These are phyloP conservation scores for Eucidaris tribuloides DNA, from an alignment of 35 echinoderm and acorn worm species.

Conservation along the genomic window DNA sequence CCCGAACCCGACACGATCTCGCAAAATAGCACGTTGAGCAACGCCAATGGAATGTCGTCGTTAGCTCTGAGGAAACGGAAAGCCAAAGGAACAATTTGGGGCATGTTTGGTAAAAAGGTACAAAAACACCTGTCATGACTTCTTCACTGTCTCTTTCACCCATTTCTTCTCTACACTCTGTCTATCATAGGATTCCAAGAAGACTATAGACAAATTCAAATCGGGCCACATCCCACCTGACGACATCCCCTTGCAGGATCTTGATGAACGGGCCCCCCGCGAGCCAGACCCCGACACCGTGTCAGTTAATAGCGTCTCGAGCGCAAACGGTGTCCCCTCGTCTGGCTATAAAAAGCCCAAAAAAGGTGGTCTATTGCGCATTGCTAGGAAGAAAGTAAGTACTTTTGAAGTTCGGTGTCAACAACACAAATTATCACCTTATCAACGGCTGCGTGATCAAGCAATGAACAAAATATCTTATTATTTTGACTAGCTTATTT, in stretches of 20 bases:
- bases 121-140: not conserved
- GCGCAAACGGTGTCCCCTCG: constrained; percentile 24
- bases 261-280: not conserved
- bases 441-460: too few relatives aligned
- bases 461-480: too few relatives aligned
- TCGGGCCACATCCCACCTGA: constrained; percentile 45
- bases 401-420: constrained; percentile 23
- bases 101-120: constrained; percentile 33
- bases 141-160: not conserved
- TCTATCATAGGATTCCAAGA: constrained; percentile 41
- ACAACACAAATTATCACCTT: too few relatives aligned
- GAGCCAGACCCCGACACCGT: constrained; percentile 35
- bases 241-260: constrained; percentile 52
- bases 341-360: constrained; percentile 1
- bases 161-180: not conserved
- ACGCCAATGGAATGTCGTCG: too few relatives aligned
- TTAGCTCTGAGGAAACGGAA: not conserved
- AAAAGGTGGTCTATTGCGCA: not conserved
- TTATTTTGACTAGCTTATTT: too few relatives aligned
- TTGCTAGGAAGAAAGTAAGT: constrained; percentile 22
- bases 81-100: constrained; percentile 2
- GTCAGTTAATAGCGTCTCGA: constrained; percentile 12
- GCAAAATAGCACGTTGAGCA: not conserved
- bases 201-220: constrained; percentile 44
- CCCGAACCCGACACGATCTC: not conserved